These are phyloP conservation scores for Theretra japonica DNA, from an alignment of 2,888 invertebrate species.

Conservation along the genomic window DNA sequence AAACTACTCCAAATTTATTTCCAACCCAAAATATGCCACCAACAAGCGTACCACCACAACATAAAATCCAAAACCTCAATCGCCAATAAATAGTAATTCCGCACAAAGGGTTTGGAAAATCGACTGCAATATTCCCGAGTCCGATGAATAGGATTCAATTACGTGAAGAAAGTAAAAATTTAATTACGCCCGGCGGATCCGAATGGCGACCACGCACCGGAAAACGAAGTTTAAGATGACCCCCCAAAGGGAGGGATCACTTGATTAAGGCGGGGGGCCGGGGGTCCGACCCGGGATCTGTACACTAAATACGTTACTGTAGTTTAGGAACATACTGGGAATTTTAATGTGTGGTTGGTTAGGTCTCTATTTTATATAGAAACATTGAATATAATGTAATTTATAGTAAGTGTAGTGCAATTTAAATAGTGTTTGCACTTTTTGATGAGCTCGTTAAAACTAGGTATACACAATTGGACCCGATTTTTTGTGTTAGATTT, in stretches of 20 bases:
- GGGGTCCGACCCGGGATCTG: not conserved
- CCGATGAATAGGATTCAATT: slow-evolving; percentile 16
- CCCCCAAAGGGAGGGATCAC: slow-evolving; percentile 7
- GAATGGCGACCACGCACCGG: slow-evolving; percentile 25
- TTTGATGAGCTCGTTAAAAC: too few species aligned
- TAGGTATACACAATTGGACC: too few species aligned
- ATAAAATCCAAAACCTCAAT: not conserved
- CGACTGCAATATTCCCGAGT: not conserved
- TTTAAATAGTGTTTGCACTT: too few species aligned
- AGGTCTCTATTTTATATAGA: too few species aligned
- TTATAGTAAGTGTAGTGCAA: too few species aligned
- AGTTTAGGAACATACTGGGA: not conserved
- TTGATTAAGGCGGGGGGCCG: slow-evolving; percentile 3
- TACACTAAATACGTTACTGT: not conserved
- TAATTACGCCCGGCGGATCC: not conserved
- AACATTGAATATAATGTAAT: too few species aligned
- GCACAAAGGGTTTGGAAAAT: slow-evolving; percentile 3
- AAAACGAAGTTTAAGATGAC: slow-evolving; percentile 27
- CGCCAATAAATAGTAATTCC: not conserved
- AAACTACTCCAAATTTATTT: too few species aligned
- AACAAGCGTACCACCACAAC: not conserved
- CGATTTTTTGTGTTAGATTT: too few species aligned
- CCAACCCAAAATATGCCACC: too few species aligned
- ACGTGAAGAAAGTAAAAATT: slow-evolving; percentile 22
- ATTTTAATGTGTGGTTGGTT: too few species aligned